Evolutionary conservation across 2,888 invertebrate genomes (phyloP).

Genomic region (Cheilosia grossa): DNA sequence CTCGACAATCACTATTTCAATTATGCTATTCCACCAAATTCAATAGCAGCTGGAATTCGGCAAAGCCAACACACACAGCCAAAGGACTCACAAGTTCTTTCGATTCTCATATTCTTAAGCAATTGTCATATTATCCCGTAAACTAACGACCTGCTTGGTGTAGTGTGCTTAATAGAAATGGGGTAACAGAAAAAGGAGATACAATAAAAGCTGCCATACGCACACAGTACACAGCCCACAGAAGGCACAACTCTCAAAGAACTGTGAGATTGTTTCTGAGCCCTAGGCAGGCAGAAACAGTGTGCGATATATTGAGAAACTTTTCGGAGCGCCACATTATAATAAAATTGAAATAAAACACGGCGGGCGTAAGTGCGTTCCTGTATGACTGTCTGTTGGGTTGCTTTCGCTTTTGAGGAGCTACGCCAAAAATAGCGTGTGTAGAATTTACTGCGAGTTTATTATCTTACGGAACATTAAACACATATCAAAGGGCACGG

Average conservation of each 20-base stretch:
- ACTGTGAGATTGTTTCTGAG: not conserved
- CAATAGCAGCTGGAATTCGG: slow-evolving; percentile 8
- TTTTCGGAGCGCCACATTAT: slow-evolving; percentile 45
- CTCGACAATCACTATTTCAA: slow-evolving; percentile 45
- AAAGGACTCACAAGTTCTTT: slow-evolving; percentile 49
- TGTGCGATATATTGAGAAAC: slow-evolving; percentile 19
- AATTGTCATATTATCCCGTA: slow-evolving; percentile 67
- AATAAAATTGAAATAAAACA: slow-evolving; percentile 65
- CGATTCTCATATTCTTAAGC: slow-evolving; percentile 62
- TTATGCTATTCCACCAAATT: slow-evolving; percentile 45
- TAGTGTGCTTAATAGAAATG: slow-evolving; percentile 25
- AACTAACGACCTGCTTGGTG: slow-evolving; percentile 50
- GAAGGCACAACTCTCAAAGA: not conserved
- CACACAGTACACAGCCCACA: too few relatives aligned
- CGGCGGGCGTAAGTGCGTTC: slow-evolving; percentile 19
- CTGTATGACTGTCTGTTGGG: not conserved
- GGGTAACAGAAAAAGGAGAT: not conserved
- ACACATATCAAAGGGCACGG: not conserved
- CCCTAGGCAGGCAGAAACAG: not conserved
- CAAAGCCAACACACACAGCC: not conserved
- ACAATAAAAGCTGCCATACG: not conserved
- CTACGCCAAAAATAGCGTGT: slow-evolving; percentile 43
- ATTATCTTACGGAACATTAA: slow-evolving; percentile 1
- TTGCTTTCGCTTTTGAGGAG: slow-evolving; percentile 49
- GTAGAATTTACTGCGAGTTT: slow-evolving; percentile 26